These are phyloP conservation scores for Coelopa pilipes DNA, from an alignment of 2,888 invertebrate genomes.

Conservation along the genomic window DNA sequence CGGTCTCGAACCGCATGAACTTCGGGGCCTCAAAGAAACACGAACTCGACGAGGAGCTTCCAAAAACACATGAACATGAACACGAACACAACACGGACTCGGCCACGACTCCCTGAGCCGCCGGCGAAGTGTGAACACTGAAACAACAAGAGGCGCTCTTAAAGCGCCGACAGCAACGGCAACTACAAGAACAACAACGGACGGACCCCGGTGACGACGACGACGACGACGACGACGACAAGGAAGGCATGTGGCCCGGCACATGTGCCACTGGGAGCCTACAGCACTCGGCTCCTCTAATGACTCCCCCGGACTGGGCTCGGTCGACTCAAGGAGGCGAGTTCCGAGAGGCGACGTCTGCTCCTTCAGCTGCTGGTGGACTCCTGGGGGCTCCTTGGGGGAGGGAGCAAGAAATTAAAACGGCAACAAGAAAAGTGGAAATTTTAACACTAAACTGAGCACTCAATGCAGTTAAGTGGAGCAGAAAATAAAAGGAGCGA, in stretches of 20 bases:
- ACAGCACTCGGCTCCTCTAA: slow-evolving; percentile 1
- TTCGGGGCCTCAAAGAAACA: neutral
- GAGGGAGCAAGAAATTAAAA: slow-evolving; percentile 29
- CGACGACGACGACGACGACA: neutral
- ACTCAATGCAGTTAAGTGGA: slow-evolving; percentile 54
- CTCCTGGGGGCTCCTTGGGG: too few relatives aligned
- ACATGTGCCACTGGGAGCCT: neutral
- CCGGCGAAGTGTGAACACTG: slow-evolving; percentile 18
- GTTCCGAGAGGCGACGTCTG: slow-evolving; percentile 9
- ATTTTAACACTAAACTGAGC: slow-evolving; percentile 55
- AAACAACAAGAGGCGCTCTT: neutral
- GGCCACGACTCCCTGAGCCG: slow-evolving; percentile 3
- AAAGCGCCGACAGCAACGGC: neutral
- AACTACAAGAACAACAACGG: slow-evolving; percentile 12
- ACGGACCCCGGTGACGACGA: neutral
- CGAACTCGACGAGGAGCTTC: neutral
- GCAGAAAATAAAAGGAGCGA: slow-evolving; percentile 47
- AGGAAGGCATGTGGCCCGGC: neutral
- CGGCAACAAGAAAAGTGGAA: slow-evolving; percentile 46
- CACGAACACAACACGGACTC: too few relatives aligned
- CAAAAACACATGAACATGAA: neutral
- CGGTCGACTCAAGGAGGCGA: slow-evolving; percentile 20
- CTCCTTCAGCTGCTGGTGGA: too few relatives aligned
- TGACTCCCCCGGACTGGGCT: neutral
- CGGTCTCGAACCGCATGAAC: neutral